Evolutionary conservation across 2,797 vertebrate genomes (phyloP).

Genomic region (Taenioides sp.): DNA sequence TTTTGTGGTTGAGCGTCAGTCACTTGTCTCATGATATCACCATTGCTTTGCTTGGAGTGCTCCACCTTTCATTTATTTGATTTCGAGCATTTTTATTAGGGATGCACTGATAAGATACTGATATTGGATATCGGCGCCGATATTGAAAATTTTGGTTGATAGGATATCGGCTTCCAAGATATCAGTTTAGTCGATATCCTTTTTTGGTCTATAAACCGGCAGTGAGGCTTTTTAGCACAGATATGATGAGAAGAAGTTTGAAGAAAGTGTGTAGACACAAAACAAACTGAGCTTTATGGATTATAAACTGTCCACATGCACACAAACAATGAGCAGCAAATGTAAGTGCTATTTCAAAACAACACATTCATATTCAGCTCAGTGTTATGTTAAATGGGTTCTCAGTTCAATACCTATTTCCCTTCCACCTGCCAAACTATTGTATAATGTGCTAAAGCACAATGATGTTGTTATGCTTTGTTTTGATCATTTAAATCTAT

Average conservation of each 20-base stretch:
- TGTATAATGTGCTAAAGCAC: not conserved
- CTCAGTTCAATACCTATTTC: not conserved
- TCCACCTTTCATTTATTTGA: too few relatives aligned
- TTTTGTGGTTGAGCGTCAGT: too few relatives aligned
- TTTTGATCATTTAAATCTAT: not conserved
- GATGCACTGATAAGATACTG: too few relatives aligned
- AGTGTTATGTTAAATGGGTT: not conserved
- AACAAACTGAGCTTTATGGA: not conserved
- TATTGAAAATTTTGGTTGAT: too few relatives aligned
- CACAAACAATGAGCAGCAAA: not conserved
- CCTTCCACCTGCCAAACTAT: not conserved
- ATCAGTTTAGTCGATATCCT: too few relatives aligned
- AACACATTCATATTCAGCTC: not conserved
- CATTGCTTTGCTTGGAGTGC: too few relatives aligned
- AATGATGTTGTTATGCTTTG: not conserved
- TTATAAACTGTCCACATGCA: not conserved
- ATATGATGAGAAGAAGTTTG: not conserved
- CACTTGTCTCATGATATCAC: too few relatives aligned
- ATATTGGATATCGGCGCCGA: too few relatives aligned
- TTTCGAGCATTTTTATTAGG: too few relatives aligned
- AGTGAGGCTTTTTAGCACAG: not conserved
- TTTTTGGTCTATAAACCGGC: too few relatives aligned
- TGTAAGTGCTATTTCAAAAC: not conserved
- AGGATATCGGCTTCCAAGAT: too few relatives aligned
- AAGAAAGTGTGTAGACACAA: not conserved